Percentiles rank a stretch among this genome's conserved stretches.
phyloP scores from a whole-genome alignment of 2,113 vertebrate species.

The Dipodomys stephensi region DNA sequence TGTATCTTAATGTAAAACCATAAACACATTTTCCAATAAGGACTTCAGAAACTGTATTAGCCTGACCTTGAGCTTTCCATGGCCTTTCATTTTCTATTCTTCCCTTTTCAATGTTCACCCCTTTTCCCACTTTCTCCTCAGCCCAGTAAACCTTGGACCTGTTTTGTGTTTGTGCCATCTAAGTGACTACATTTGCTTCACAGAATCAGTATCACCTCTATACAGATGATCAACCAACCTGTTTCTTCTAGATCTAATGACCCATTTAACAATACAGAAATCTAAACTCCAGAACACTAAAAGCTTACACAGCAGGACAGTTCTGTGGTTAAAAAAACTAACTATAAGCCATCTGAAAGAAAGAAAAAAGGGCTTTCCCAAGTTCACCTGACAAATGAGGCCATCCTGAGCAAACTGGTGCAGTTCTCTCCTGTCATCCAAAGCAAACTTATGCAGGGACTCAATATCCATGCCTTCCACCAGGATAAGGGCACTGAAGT shows the following conservation, averaged over 20 bases:
- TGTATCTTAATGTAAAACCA: background rate
- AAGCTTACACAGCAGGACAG: background rate
- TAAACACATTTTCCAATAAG: background rate
- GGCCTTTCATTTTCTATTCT: conserved; percentile 1
- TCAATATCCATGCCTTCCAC: conserved; percentile 99
- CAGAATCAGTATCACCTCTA: background rate
- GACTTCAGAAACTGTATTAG: background rate
- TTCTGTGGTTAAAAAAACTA: background rate
- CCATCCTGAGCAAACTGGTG: conserved; percentile 92
- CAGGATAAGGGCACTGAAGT: conserved; percentile 96
- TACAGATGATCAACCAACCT: background rate
- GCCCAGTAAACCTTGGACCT: background rate
- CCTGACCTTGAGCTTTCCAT: background rate
- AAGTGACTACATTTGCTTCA: background rate
- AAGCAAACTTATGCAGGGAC: conserved; percentile 94
- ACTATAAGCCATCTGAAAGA: background rate
- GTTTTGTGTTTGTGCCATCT: background rate
- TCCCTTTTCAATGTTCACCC: background rate
- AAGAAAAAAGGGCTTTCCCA: background rate
- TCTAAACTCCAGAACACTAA: background rate
- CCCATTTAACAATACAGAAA: background rate
- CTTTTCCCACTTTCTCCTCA: background rate
- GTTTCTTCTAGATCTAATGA: background rate
- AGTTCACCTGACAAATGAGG: conserved; percentile 91
- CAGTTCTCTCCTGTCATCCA: conserved; percentile 94